Evolutionary conservation across 2,113 vertebrate genomes (phyloP).

Genomic region (Cariama cristata): DNA sequence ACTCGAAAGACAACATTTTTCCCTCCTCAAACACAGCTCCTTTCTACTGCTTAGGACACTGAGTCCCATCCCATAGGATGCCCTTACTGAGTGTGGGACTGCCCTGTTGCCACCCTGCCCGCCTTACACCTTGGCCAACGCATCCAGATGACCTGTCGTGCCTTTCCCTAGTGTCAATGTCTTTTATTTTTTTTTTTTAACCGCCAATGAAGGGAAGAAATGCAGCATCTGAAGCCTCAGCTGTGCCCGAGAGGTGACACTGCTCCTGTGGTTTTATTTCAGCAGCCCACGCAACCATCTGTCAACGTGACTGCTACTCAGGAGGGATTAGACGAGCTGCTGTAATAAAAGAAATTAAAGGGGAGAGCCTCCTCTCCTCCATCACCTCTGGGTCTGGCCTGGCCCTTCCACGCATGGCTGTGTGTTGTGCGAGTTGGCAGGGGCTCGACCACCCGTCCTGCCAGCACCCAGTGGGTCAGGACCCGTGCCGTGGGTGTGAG

Average conservation of each 20-base stretch:
- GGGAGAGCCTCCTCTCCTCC: not conserved
- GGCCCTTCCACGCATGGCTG: fast-evolving
- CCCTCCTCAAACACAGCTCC: not conserved
- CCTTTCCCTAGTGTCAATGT: not conserved
- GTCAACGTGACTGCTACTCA: not conserved
- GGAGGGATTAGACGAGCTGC: not conserved
- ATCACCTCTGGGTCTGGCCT: not conserved
- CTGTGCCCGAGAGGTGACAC: not conserved
- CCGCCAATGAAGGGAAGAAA: not conserved
- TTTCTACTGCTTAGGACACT: not conserved
- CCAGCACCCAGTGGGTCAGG: not conserved
- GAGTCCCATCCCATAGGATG: not conserved
- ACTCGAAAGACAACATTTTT: not conserved
- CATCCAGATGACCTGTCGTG: not conserved
- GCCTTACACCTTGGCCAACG: too few species aligned
- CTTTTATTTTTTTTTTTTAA: not conserved
- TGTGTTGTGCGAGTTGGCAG: not conserved
- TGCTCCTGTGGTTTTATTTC: not conserved
- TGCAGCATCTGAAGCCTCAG: not conserved
- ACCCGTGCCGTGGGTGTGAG: fast-evolving
- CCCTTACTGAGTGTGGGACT: not conserved
- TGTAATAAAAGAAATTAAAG: not conserved
- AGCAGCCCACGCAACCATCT: not conserved
- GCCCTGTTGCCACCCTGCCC: not conserved
- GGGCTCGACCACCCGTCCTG: not conserved